These are phyloP conservation scores for Helicoverpa zea DNA, from an alignment of 1,140 invertebrate genomes.

Conservation along the genomic window DNA sequence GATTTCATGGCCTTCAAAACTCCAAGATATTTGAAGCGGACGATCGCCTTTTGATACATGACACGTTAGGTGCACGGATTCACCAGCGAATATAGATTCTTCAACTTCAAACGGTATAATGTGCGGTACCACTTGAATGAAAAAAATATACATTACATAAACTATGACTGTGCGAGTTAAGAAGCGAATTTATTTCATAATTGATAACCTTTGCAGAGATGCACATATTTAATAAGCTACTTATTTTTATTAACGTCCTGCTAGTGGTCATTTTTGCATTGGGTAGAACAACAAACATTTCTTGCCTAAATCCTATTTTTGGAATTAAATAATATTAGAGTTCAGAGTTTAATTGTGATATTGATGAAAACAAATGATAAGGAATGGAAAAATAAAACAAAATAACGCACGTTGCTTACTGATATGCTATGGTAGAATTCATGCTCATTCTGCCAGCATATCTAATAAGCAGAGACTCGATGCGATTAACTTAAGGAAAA, in stretches of 20 bases:
- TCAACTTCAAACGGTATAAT: slow-evolving; percentile 90
- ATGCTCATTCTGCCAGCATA: slow-evolving; percentile 77
- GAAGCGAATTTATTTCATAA: background rate
- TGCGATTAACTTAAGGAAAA: slow-evolving; percentile 66
- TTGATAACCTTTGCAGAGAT: too few relatives aligned
- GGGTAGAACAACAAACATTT: background rate
- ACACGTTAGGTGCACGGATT: slow-evolving; percentile 90
- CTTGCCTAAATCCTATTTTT: background rate
- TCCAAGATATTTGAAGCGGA: slow-evolving; percentile 89
- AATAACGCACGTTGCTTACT: slow-evolving; percentile 60
- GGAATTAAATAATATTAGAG: slow-evolving; percentile 86
- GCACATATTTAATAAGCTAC: too few relatives aligned
- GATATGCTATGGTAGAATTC: slow-evolving; percentile 71
- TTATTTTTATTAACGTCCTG: too few relatives aligned
- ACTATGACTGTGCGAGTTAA: slow-evolving; percentile 32
- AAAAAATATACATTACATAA: slow-evolving; percentile 64
- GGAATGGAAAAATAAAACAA: slow-evolving; percentile 66
- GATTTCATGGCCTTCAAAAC: slow-evolving; percentile 88
- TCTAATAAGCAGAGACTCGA: slow-evolving; percentile 60
- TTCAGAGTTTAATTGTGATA: slow-evolving; percentile 86
- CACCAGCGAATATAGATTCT: slow-evolving; percentile 90
- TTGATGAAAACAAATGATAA: slow-evolving; percentile 80
- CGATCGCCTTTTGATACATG: slow-evolving; percentile 91
- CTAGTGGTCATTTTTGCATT: too few relatives aligned
- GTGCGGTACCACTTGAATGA: slow-evolving; percentile 87